Percentiles rank a stretch among this genome's conserved stretches.
Evolutionary conservation across 2,888 invertebrate species (phyloP).

Genomic region (Atethmia centrago): DNA sequence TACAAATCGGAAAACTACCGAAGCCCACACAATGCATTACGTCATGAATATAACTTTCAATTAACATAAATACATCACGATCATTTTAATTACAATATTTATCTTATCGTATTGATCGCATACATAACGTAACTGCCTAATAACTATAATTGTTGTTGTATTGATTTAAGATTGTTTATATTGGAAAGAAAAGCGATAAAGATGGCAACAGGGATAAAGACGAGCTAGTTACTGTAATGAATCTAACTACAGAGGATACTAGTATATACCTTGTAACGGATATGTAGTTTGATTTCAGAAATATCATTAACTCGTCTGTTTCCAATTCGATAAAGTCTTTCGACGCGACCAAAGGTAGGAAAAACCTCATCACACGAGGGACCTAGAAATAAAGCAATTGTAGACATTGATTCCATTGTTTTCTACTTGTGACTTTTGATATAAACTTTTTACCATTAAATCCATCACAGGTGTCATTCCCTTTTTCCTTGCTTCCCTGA

Average conservation of each 20-base stretch:
- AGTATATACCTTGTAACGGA: conserved; percentile 93
- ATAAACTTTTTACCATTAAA: conserved; percentile 88
- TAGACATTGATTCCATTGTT: neutral
- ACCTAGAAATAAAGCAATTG: conserved; percentile 77
- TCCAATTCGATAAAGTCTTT: conserved; percentile 93
- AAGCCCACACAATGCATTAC: conserved; percentile 28
- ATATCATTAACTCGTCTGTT: conserved; percentile 92
- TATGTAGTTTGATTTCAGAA: conserved; percentile 93
- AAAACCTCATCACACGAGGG: conserved; percentile 94
- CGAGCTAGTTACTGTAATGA: neutral
- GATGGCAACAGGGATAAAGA: neutral
- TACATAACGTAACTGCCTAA: conserved; percentile 6
- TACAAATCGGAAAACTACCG: conserved; percentile 44
- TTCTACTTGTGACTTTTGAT: neutral
- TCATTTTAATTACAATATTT: conserved; percentile 9
- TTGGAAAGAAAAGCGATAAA: neutral
- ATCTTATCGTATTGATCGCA: conserved; percentile 5
- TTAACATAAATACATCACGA: conserved; percentile 19
- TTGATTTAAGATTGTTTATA: neutral
- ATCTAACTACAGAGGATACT: neutral
- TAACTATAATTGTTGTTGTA: neutral
- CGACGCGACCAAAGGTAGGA: conserved; percentile 94
- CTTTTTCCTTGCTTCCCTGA: conserved; percentile 90
- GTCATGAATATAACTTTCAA: conserved; percentile 24
- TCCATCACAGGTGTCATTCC: conserved; percentile 92